Base-by-base conservation (phyloP, 2,797 vertebrate species). In the Cheirogaleus major region DNA sequence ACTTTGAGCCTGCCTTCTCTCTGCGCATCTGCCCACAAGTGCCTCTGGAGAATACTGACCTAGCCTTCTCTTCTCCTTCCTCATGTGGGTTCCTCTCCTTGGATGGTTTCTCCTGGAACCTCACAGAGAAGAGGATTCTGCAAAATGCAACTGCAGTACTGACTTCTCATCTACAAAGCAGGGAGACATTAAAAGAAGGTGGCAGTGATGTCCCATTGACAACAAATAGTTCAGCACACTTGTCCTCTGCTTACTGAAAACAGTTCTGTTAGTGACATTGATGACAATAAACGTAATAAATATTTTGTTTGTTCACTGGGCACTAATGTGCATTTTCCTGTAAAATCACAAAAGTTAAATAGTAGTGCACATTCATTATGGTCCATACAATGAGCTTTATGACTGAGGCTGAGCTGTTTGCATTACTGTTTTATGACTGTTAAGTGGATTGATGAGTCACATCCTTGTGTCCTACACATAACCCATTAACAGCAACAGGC, bases 401-500 rank as follows among this genome's bases (percentile, higher is more conserved):
- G 67, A 85, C 79, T 78, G 86, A 41, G 10, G 85, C 72, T 78
- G 72, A 91, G 85, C 55, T 84, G 82, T 91, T 79, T 80, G 69
- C 30, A 41, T 73, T 93, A 50, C 81, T 89, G 95, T 76, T 96
- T 70, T 35, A 84, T 95, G 91, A 91, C 72, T 93, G 45, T 67
- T 79, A 73, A 86, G 73, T 83, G 69, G 15, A 75, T 85, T 59
- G 27, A 38, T 96, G 96, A 97, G 75, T 96, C 97, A 97, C 75
- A 87, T 84, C 79, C 95, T 91, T 91, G 30, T 82, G 63, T 83
- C 88, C 93, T 78, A 57, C 75, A 69, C 59, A 87, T 67, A 94
- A 91, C 82, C 84, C 72, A 89, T 91, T 96, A 86, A 96, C 95
- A 95, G 41, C 93, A 97, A 96, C 88, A 93, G 85, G 93, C 43